Percentiles rank a stretch among this genome's conserved stretches.
phyloP scores from a whole-genome alignment of 1,140 invertebrate species.

The Trachymyrmex septentrionalis region DNA sequence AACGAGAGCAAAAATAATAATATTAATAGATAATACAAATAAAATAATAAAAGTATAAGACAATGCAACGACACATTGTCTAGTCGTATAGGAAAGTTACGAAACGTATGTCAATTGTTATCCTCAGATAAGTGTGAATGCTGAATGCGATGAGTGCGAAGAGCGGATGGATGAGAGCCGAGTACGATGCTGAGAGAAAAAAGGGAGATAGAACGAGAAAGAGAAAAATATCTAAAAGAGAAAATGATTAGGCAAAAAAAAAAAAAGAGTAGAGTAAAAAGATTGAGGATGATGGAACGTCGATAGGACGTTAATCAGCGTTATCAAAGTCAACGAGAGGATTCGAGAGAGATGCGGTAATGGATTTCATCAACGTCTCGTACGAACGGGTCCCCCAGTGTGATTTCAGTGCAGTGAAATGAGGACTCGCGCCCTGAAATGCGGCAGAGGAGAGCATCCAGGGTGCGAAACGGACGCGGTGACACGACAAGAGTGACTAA shows the following conservation, averaged over 20 bases:
- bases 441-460: conserved; percentile 1
- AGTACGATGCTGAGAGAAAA: conserved; percentile 48
- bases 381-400: not conserved
- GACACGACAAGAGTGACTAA: conserved; percentile 64
- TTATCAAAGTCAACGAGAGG: conserved; percentile 16
- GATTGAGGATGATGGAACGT: conserved; percentile 24
- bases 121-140: conserved; percentile 80
- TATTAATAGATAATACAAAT: conserved; percentile 49
- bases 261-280: not conserved
- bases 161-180: conserved; percentile 51
- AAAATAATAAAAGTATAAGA: conserved; percentile 65
- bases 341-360: not conserved
- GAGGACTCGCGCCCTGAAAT: conserved; percentile 33
- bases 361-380: conserved; percentile 7
- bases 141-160: conserved; percentile 63
- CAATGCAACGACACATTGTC: conserved; percentile 70
- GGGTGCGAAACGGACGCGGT: conserved; percentile 33
- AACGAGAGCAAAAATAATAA: not conserved
- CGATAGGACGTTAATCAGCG: conserved; percentile 1
- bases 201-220: conserved; percentile 18
- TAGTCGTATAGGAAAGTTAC: conserved; percentile 83
- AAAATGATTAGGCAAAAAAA: conserved; percentile 54
- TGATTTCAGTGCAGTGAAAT: conserved; percentile 19
- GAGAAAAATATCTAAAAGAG: conserved; percentile 25
- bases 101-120: conserved; percentile 85